Evolutionary conservation across 2,113 vertebrate genomes (phyloP).

Genomic region (Eubucco bourcierii): DNA sequence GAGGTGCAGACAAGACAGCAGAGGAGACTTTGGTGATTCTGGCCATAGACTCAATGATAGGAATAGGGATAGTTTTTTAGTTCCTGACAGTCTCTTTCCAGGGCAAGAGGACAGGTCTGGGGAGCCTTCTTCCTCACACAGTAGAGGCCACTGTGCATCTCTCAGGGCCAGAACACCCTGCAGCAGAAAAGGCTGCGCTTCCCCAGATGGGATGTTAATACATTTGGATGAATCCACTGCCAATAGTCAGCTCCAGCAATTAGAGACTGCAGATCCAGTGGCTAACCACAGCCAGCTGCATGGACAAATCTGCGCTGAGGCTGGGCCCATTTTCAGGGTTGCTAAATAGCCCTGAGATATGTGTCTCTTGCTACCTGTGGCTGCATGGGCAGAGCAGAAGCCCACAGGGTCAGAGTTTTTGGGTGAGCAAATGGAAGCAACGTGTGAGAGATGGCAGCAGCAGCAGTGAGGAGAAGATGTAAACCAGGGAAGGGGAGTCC

Average conservation of each 20-base stretch:
- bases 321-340: background rate
- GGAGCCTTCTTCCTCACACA: background rate
- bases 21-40: background rate
- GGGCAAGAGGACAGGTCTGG: background rate
- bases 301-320: background rate
- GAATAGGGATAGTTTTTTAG: background rate
- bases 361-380: background rate
- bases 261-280: background rate
- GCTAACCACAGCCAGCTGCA: background rate
- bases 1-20: background rate
- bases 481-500: background rate
- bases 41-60: background rate
- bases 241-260: background rate
- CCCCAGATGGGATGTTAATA: background rate
- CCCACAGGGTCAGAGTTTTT: background rate
- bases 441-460: background rate
- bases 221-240: background rate
- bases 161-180: background rate
- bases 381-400: background rate
- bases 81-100: background rate
- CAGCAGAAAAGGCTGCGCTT: background rate
- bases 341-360: fast-evolving
- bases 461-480: background rate
- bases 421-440: background rate
- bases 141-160: background rate